Evolutionary conservation across 2,113 vertebrate species (phyloP).

Genomic region (Heterocephalus glaber): DNA sequence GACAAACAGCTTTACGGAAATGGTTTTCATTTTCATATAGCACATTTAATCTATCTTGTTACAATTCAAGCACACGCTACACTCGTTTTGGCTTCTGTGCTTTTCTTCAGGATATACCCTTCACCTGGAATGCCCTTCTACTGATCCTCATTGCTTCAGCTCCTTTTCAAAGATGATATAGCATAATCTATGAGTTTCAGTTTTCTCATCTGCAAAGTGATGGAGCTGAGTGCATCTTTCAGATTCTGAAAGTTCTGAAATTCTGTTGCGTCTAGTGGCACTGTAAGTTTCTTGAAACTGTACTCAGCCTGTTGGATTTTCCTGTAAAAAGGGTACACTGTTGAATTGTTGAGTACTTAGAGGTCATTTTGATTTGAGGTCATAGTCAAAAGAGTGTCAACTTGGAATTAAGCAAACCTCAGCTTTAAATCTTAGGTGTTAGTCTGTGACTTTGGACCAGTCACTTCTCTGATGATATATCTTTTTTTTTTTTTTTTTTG

Average conservation of each 20-base stretch:
- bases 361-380: constrained; percentile 11
- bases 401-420: neutral
- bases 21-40: neutral
- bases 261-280: neutral
- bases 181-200: neutral
- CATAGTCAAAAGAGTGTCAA: neutral
- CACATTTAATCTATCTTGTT: neutral
- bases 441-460: neutral
- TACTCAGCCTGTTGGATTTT: neutral
- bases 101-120: neutral
- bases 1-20: neutral
- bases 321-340: neutral
- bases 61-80: neutral
- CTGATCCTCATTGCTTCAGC: neutral
- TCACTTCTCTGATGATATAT: neutral
- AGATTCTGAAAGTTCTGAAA: neutral
- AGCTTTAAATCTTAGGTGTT: neutral
- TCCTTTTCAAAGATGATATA: neutral
- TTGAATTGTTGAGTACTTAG: constrained; percentile 4
- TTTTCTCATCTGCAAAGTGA: constrained; percentile 42
- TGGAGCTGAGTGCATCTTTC: neutral
- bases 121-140: constrained; percentile 21
- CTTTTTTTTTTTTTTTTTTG: no score
- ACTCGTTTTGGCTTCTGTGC: neutral
- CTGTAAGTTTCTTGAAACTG: neutral